Percentiles rank a stretch among this genome's conserved stretches.
Evolutionary conservation across 2,888 invertebrate species (phyloP).

Genomic region (Temnothorax rugatulus): DNA sequence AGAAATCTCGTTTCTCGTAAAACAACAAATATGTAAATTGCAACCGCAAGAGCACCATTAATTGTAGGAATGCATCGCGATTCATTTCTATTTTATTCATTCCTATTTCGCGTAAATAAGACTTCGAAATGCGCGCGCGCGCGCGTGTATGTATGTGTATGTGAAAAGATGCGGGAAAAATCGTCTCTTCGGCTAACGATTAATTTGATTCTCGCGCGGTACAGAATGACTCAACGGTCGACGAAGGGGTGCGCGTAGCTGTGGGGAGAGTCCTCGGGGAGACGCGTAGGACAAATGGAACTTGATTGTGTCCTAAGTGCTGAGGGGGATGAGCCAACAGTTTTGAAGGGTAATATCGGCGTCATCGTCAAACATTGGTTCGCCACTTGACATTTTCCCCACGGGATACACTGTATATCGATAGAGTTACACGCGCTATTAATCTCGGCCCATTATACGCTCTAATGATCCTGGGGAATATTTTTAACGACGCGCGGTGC

Average conservation of each 20-base stretch:
- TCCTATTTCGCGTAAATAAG: background rate
- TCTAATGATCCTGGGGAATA: constrained; percentile 65
- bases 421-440: constrained; percentile 74
- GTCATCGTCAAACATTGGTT: constrained; percentile 77
- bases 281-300: constrained; percentile 74
- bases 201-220: constrained; percentile 71
- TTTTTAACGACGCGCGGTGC: constrained; percentile 58
- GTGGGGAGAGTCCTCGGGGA: constrained; percentile 41
- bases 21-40: constrained; percentile 12
- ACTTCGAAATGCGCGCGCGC: background rate
- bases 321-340: constrained; percentile 73
- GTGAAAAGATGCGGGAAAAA: background rate
- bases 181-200: constrained; percentile 51
- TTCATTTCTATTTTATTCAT: background rate
- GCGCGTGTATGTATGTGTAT: background rate
- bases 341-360: constrained; percentile 77
- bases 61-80: background rate
- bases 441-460: constrained; percentile 78
- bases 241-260: background rate
- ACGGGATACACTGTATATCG: constrained; percentile 53
- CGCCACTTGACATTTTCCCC: constrained; percentile 79
- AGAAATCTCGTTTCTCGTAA: constrained; percentile 3
- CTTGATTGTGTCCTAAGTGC: constrained; percentile 75
- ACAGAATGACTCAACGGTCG: constrained; percentile 65
- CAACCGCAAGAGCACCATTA: background rate